These are phyloP conservation scores for Zoanthus gigantus DNA, from an alignment of 92 coral and sea anemone species.

Conservation along the genomic window DNA sequence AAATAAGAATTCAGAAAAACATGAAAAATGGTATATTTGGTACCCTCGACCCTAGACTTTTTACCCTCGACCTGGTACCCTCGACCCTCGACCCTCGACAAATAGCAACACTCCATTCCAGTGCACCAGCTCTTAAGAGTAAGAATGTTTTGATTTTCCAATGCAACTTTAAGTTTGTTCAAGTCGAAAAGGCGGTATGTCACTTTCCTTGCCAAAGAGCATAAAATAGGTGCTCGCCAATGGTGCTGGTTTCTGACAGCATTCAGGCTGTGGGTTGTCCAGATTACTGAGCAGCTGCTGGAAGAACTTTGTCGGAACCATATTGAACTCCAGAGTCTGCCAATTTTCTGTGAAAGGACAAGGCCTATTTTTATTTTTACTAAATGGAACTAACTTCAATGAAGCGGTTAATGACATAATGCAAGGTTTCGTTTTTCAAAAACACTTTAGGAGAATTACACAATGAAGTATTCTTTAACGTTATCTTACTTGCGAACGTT, in stretches of 20 bases:
- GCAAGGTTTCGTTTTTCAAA: background rate
- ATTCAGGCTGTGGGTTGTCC: constrained; percentile 35
- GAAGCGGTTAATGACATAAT: background rate
- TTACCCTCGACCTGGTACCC: no score
- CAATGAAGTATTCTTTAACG: background rate
- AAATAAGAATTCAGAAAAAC: no score
- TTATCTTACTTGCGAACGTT: background rate
- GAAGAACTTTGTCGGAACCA: constrained; percentile 45
- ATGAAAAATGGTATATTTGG: no score
- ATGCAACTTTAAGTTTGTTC: background rate
- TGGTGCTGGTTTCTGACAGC: constrained; percentile 38
- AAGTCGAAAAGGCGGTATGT: constrained; percentile 46
- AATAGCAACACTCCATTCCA: no score
- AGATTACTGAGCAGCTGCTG: constrained; percentile 40
- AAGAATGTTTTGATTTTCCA: constrained; percentile 26
- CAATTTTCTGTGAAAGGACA: constrained; percentile 38
- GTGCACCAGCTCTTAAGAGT: constrained; percentile 34
- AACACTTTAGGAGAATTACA: background rate
- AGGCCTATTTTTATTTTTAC: background rate
- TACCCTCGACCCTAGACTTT: no score
- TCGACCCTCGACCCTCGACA: no score
- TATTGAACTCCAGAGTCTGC: constrained; percentile 52
- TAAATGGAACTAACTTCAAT: background rate
- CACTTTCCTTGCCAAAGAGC: constrained; percentile 30
- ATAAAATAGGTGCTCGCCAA: constrained; percentile 49